Evolutionary conservation across 2,888 invertebrate species (phyloP), one percentile per base, ranked within the genome.

Genomic region (Pocota personata): DNA sequence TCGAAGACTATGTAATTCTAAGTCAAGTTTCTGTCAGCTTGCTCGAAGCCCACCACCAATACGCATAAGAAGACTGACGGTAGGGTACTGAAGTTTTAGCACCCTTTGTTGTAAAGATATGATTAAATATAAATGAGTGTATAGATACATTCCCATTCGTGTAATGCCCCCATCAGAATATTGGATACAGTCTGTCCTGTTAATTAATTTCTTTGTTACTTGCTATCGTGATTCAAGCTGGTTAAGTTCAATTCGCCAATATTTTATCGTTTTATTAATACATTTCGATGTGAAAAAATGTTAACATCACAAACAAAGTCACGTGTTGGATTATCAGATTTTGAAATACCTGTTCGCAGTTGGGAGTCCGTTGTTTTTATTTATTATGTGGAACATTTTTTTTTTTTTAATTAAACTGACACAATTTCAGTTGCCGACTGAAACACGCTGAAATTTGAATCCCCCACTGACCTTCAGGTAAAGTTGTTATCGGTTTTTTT

Each of bases 401-500:
- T 14, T 27, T 8, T 14, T 27, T 8, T 35, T 50, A 48, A 48
- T 32, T 35, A 48, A 64, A 57, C 24, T 55, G 46, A 62, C 75
- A 69, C 62, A 37, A 67, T 64, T 73, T 48, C 4, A 40, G 27
- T 69, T 48, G 46, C 69, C 69, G 21, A 64, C 37, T 60, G 46
- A 48, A 64, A 24, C 69, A 57, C 16, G 58, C 12, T 43, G 48
- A 66, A 66, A 66, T 77, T 46, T 16, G n/a, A 82, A 40, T 64
- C 69, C 12, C 46, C 24, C n/a, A 27, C 16, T 78, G 52, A 73
- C 78, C 66, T 77, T 66, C 82, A 60, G 69, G 62, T 82, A 24
- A 48, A 21, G 24, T 43, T 16, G 12, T 21, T 50, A 21, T 21
- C 21, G 37, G 12, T 10, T 30, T 3, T 37, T 19, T 5, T 50